Base-by-base conservation (phyloP, 2,888 invertebrate species). In the Chesias legatella region DNA sequence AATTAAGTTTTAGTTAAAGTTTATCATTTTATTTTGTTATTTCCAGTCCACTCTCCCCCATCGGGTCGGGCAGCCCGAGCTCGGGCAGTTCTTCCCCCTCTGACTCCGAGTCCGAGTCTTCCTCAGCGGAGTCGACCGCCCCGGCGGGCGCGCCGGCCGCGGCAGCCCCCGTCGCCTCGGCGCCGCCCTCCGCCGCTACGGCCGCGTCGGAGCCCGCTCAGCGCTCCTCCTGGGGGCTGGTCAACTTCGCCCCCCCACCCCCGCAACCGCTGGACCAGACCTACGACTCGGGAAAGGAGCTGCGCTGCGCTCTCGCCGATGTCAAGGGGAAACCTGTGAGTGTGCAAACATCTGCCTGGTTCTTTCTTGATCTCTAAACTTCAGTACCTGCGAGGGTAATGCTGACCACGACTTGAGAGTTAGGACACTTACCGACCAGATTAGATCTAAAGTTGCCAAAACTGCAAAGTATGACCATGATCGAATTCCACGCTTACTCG, bases 101-200 rank as follows among this genome's bases (percentile, higher is more conserved):
- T 6, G 73, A 73, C 46, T 72, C 73, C 0, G 73, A 73, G 27
- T 60, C 63, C 62, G 83, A 90, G 58, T 88, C 90, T 3, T 92
- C 92, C 1, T 91, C 91, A 0, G 91, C 91, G 24, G 92, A 91
- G 60, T 91, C 92, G 0, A 49, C 91, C 4, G 90, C 91, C 48
- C 90, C 92, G 0, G 90, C 90, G 7, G 88, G 91, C 1, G 91
- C 90, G 35, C 86, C 72, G 51, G 63, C 76, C 3, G 58, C 68
- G 8, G 61, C 72, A 48, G 59, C 70, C 23, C 52, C 73, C 36
- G 48, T 77, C 10, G 67, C 68, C 7, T 67, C 66, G 0, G 59
- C 63, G 24, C 38, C 61, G 32, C 35, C 68, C 10, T 68, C 64
- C 1, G 57, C 63, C 22, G 30, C 60, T 23, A 34, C 67, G 60